Evolutionary conservation across 1,140 invertebrate species (phyloP), one percentile per base, ranked within the genome.

Genomic region (Apis florea): DNA sequence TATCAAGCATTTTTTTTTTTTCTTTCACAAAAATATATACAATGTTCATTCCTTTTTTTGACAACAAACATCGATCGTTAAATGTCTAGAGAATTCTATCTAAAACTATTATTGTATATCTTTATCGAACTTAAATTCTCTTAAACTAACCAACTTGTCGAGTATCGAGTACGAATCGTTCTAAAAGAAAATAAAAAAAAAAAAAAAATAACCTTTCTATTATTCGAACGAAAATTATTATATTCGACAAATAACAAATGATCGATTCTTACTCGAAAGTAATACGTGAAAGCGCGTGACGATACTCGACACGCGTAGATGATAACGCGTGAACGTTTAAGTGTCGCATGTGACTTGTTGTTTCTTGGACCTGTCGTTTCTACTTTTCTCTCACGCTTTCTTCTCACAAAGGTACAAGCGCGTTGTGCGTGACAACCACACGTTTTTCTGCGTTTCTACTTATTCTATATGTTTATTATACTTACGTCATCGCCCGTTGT

Each of bases 301-400:
- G 6, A 40, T 31, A 85, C 77, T 73, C 79, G 79, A 86, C 83
- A 89, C 71, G 71, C 84, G 77, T 87, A 86, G 47, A 53, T 26
- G 9, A 58, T 31, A 26, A 88, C 89, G 90, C 90, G 89, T 93
- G 88, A 91, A 92, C 89, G 91, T 90, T 90, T 93, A 91, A 92
- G 86, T 93, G 93, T 93, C 89, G 93, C 93, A 93, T 93, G 93
- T 92, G 84, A 79, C 89, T 90, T 85, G 90, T 88, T 92, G 88
- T 87, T n/a, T n/a, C n/a, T n/a, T 90, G 82, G 26, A 90, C 79
- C 84, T 77, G 80, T 92, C 87, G 85, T 90, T 89, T 80, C 67
- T 67, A 75, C 71, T 75, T 79, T 73, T 73, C 71, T 81, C 73
- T 75, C 73, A 75, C 73, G 73, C 73, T 75, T 75, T 75, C 59